Evolutionary conservation across 2,888 invertebrate species (phyloP).

Genomic region (Hipparchia sbordonii): DNA sequence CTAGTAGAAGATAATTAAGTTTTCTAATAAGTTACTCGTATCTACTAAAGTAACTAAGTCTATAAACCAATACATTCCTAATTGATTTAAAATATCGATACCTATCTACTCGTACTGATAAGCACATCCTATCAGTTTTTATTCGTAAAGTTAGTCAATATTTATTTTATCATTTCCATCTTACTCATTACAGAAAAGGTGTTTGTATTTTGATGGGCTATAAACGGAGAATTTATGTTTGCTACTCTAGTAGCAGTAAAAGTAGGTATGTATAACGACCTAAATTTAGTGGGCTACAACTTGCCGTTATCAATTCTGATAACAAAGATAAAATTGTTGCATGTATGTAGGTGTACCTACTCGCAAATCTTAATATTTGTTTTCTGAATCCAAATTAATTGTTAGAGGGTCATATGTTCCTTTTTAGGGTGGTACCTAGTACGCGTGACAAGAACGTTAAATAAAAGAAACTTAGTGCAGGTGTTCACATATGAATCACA

Average conservation of each 20-base stretch:
- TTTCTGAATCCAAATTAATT: constrained; percentile 37
- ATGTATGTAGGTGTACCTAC: constrained; percentile 35
- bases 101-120: constrained; percentile 1
- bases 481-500: constrained; percentile 30
- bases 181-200: constrained; percentile 20
- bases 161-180: neutral
- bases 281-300: constrained; percentile 66
- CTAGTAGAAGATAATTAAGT: too few relatives aligned
- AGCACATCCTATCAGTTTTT: constrained; percentile 10
- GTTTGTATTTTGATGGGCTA: constrained; percentile 1
- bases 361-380: constrained; percentile 51
- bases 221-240: constrained; percentile 31
- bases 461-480: constrained; percentile 30
- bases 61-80: neutral
- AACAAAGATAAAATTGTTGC: constrained; percentile 76
- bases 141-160: constrained; percentile 10
- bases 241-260: constrained; percentile 43
- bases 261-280: constrained; percentile 65
- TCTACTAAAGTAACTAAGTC: neutral
- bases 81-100: constrained; percentile 1
- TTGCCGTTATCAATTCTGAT: constrained; percentile 74
- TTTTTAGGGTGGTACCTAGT: constrained; percentile 8
- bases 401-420: constrained; percentile 22
- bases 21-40: too few relatives aligned
- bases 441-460: constrained; percentile 28